Evolutionary conservation across 2,113 vertebrate genomes (phyloP).

Genomic region (Lichenostomus cassidix): DNA sequence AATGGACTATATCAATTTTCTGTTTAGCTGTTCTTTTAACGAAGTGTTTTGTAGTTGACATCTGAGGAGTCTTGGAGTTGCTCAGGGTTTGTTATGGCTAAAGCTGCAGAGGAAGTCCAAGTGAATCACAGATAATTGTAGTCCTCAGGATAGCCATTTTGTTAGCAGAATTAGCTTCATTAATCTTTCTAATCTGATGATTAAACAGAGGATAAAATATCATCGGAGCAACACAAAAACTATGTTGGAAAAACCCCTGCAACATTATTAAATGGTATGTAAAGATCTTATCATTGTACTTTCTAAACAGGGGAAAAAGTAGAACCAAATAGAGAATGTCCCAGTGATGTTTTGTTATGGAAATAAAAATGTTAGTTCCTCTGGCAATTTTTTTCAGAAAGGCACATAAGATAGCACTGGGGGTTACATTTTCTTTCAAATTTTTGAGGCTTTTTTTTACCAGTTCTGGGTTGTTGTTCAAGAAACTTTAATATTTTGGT

Average conservation of each 20-base stretch:
- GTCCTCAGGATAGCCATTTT: constrained; percentile 40
- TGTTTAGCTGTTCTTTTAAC: not conserved
- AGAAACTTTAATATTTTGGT: not conserved
- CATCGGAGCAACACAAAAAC: not conserved
- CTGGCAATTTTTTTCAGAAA: not conserved
- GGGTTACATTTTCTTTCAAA: not conserved
- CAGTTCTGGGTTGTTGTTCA: not conserved
- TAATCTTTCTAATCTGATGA: constrained; percentile 53
- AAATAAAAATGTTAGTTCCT: not conserved
- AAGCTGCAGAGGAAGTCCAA: constrained; percentile 51
- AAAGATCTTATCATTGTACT: not conserved
- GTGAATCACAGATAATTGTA: constrained; percentile 58
- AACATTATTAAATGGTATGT: not conserved
- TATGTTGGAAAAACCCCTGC: not conserved
- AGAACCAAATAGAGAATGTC: not conserved
- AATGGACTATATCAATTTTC: not conserved
- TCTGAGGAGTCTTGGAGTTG: not conserved
- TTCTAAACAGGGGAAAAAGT: not conserved
- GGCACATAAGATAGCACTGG: not conserved
- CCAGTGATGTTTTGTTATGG: not conserved
- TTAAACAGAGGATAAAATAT: constrained; percentile 35
- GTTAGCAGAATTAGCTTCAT: constrained; percentile 44
- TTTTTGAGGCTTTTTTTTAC: not conserved
- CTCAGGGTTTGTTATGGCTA: constrained; percentile 31
- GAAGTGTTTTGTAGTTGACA: not conserved